Conservation (phyloP, 2,113 vertebrate genomes). For the Heptranchias perlo region DNA sequence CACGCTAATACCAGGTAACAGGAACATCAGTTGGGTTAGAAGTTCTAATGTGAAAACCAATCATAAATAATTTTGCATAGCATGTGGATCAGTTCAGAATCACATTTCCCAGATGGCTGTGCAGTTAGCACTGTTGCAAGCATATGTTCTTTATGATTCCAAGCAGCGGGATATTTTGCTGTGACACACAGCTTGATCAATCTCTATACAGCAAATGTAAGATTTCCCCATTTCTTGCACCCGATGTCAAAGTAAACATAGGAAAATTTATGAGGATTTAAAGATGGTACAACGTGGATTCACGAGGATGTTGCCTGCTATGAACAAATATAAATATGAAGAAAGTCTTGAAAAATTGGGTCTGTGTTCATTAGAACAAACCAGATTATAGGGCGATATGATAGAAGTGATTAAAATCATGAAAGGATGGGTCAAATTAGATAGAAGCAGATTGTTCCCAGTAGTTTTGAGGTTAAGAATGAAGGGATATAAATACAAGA, state of each 20-base stretch:
- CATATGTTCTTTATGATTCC: neutral
- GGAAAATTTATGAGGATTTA: neutral
- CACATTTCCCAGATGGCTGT: neutral
- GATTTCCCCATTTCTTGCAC: neutral
- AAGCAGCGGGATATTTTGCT: neutral
- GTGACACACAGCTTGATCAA: neutral
- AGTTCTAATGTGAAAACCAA: neutral
- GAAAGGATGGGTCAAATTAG: neutral
- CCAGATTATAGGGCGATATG: neutral
- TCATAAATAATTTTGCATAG: neutral
- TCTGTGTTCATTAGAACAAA: neutral
- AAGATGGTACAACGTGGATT: neutral
- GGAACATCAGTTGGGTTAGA: neutral
- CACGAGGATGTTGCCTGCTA: neutral
- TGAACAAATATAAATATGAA: neutral
- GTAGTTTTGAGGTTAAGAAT: too few relatives aligned
- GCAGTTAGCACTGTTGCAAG: neutral
- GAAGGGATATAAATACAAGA: too few relatives aligned
- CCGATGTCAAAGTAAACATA: neutral
- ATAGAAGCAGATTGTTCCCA: neutral
- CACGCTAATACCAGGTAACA: neutral
- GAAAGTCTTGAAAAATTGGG: neutral
- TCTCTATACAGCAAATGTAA: neutral
- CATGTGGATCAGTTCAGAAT: neutral
- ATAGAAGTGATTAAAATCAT: neutral